Base-by-base conservation (phyloP, 2,113 vertebrate species). In the Panthera tigris region DNA sequence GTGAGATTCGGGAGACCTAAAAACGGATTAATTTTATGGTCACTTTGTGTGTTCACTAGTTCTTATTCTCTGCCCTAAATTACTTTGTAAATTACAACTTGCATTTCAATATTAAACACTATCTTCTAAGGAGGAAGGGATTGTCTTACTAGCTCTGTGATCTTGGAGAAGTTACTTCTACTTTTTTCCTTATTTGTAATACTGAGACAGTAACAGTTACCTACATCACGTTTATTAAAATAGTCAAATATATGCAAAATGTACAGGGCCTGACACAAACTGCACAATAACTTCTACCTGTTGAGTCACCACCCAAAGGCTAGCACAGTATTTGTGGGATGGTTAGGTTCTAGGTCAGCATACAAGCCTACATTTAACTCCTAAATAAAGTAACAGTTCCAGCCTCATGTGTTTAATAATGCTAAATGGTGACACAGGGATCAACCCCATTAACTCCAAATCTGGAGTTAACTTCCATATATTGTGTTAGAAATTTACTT, bases 31-130 rank as follows among this genome's bases (percentile, higher is more conserved):
- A 94, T 52, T 9, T 63, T 45, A 52, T 15, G 27, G 55, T 91
- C 14, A 74, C 19, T 74, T 88, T 63, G 16, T 39, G 48, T 57
- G 48, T 94, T 94, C 18, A 71, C 21, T 61, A 50, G 57, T 92
- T 96, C 45, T 95, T 65, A 94, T 48, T 97, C 25, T 92, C 16
- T 14, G 36, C 63, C 48, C 45, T 74, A 0, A 69, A 74, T 41
- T 88, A 89, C 21, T 96, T 86, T 89, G 45, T 86, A 93, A 92
- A 93, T 94, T 79, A 36, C 15, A 87, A 89, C 9, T 80, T 93
- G 41, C 89, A 97, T 41, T 63, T 78, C 27, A 91, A 1, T 55
- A 95, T 52, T 93, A 78, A 94, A 74, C 14, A 91, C 14, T 76
- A 5, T 88, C 45, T 80, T 91, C 27, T 79, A 69, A n/a, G n/a